Evolutionary conservation across 2,888 invertebrate species (phyloP).

Genomic region (Dicroscelio sp.): DNA sequence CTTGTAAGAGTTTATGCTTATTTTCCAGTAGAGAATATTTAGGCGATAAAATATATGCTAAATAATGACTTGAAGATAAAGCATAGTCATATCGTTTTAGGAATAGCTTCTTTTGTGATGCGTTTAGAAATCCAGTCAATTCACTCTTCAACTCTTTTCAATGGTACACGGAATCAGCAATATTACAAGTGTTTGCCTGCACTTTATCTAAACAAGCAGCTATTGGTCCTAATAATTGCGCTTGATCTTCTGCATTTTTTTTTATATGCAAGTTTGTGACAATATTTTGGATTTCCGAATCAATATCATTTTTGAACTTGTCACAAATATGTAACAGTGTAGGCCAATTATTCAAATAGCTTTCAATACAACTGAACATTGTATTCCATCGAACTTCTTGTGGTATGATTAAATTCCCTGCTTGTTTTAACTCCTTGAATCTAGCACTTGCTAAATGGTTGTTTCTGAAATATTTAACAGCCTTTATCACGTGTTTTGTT

Average conservation of each 20-base stretch:
- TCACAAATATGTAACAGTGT: constrained; percentile 53
- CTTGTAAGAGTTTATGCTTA: not conserved
- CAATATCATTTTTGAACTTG: constrained; percentile 51
- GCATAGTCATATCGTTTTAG: not conserved
- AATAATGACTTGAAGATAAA: constrained; percentile 20
- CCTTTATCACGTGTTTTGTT: constrained; percentile 34
- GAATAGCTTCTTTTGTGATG: constrained; percentile 28
- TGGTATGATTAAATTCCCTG: constrained; percentile 14
- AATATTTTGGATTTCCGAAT: constrained; percentile 41
- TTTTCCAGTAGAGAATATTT: not conserved
- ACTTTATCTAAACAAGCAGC: constrained; percentile 38
- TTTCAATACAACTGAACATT: constrained; percentile 35
- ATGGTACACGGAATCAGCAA: constrained; percentile 51
- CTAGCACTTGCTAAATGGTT: constrained; percentile 54
- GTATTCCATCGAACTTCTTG: constrained; percentile 52
- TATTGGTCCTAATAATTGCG: constrained; percentile 47
- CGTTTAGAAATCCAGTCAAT: not conserved
- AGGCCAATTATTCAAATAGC: constrained; percentile 58
- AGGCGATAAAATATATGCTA: constrained; percentile 12
- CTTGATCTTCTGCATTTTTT: constrained; percentile 43
- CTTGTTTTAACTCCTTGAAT: not conserved
- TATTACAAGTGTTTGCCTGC: constrained; percentile 35
- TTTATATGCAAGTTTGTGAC: constrained; percentile 53
- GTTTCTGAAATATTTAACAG: constrained; percentile 46
- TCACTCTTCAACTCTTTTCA: constrained; percentile 42